Percentiles rank a stretch among this genome's conserved stretches.
Conservation (phyloP, 2,113 vertebrate species). For the Crotophaga sulcirostris region DNA sequence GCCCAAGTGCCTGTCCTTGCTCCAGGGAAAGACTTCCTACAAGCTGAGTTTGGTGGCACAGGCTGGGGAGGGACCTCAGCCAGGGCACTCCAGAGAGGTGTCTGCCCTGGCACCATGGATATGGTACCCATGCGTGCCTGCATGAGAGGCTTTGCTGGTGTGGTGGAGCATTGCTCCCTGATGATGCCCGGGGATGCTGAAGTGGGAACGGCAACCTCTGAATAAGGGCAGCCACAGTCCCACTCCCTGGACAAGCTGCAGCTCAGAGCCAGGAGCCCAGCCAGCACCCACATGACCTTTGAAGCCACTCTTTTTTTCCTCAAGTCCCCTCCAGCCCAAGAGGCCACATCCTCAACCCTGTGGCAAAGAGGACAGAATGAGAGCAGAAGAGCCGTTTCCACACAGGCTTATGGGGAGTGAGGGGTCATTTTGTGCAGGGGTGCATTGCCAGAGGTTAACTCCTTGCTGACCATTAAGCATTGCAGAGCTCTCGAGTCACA, state of each 20-base stretch:
- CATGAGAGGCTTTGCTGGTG: background rate
- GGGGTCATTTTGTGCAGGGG: fast-evolving
- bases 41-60: background rate
- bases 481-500: background rate
- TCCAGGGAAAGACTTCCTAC: background rate
- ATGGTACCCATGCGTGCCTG: fast-evolving
- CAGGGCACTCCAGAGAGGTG: background rate
- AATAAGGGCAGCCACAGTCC: background rate
- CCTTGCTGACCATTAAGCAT: background rate
- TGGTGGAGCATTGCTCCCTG: fast-evolving
- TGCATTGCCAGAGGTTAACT: background rate
- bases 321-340: background rate
- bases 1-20: background rate
- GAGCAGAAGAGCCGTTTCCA: background rate
- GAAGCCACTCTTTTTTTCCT: background rate
- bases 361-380: background rate
- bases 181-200: fast-evolving
- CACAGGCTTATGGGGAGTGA: background rate
- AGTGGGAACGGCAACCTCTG: background rate
- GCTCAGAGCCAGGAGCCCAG: background rate
- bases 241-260: background rate
- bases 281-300: background rate
- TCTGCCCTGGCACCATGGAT: background rate
- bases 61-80: background rate
- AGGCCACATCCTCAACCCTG: background rate